Evolutionary conservation across 1,140 invertebrate species (phyloP).

Genomic region (Drosophila arawakana): DNA sequence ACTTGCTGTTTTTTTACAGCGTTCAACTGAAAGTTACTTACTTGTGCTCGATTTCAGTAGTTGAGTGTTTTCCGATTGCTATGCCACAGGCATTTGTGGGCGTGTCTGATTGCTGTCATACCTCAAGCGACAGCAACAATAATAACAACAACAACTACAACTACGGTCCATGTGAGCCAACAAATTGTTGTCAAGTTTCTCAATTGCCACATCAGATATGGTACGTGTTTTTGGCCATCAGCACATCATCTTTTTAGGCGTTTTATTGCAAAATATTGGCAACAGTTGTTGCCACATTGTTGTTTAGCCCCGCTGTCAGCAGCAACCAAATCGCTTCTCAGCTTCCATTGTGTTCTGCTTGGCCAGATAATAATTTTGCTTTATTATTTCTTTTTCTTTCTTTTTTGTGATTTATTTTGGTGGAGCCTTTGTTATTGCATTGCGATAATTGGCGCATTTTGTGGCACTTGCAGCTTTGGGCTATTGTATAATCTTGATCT

Average conservation of each 20-base stretch:
- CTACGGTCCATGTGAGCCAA: not conserved
- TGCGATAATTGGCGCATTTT: conserved; percentile 76
- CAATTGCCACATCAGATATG: conserved; percentile 38
- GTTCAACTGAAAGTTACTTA: conserved; percentile 69
- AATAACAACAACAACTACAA: not conserved
- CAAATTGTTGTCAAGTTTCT: conserved; percentile 53
- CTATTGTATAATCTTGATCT: conserved; percentile 52
- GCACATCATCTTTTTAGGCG: conserved; percentile 65
- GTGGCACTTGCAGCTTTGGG: conserved; percentile 60
- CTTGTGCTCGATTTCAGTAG: conserved; percentile 76
- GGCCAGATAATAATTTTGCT: conserved; percentile 78
- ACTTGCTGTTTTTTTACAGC: not conserved
- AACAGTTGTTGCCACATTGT: conserved; percentile 72
- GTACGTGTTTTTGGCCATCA: conserved; percentile 48
- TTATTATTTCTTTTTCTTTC: conserved; percentile 70
- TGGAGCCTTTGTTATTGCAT: conserved; percentile 47
- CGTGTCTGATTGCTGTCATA: conserved; percentile 43
- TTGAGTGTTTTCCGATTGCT: conserved; percentile 78
- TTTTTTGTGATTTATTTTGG: not conserved
- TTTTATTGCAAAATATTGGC: conserved; percentile 77
- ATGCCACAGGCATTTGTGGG: conserved; percentile 37
- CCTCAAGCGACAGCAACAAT: not conserved
- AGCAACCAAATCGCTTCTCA: conserved; percentile 35
- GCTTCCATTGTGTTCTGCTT: conserved; percentile 32
- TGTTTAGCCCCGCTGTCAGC: conserved; percentile 41